phyloP scores from a whole-genome alignment of 2,113 vertebrate genomes.

The Circaetus cinerascens region DNA sequence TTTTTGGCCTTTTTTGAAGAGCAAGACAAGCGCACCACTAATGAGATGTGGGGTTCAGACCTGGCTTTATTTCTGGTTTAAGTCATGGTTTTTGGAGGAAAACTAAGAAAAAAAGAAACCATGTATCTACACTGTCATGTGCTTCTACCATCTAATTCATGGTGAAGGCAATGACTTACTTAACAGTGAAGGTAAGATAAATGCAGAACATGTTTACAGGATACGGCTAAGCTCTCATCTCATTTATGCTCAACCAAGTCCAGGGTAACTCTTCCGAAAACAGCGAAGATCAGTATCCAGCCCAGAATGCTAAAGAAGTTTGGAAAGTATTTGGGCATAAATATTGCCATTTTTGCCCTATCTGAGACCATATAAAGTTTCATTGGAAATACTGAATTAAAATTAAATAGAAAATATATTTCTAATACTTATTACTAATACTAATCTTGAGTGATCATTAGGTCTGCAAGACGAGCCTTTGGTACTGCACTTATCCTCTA shows the following conservation, averaged over 20 bases:
- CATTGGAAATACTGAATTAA: background rate
- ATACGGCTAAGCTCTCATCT: background rate
- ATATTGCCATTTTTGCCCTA: background rate
- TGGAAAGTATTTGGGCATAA: background rate
- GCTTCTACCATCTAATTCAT: background rate
- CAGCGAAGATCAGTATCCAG: background rate
- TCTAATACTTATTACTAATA: background rate
- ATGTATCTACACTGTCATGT: background rate
- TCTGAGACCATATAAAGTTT: background rate
- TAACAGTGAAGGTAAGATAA: background rate
- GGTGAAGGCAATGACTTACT: background rate
- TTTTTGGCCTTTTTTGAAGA: background rate
- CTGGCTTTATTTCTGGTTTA: background rate
- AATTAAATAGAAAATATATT: background rate
- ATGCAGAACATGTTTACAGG: background rate
- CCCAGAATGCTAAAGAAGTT: background rate
- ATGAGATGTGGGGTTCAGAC: background rate
- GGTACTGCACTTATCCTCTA: background rate
- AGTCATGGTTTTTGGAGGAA: background rate
- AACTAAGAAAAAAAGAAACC: background rate
- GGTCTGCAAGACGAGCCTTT: accelerated
- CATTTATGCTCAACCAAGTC: background rate
- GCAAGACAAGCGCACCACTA: background rate
- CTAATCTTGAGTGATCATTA: background rate
- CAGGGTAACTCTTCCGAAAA: background rate